Evolutionary conservation across 2,113 vertebrate genomes (phyloP), one percentile per base, ranked within the genome.

Genomic region (Conger conger): DNA sequence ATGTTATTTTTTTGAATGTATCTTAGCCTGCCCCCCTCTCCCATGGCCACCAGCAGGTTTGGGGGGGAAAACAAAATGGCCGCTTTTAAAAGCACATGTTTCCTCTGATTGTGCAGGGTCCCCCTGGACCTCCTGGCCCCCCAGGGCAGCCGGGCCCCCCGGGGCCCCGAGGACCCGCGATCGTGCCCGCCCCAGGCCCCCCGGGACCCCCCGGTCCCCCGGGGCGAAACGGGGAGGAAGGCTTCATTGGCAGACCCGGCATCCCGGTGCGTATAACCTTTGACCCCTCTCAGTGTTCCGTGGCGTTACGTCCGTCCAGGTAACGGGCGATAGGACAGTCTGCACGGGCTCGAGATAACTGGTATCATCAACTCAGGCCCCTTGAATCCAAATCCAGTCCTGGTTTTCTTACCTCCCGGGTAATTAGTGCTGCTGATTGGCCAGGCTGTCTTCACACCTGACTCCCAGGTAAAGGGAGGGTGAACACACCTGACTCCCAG

Each of bases 91-190:
- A 84, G 16, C 35, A 23, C 3, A 1, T 80, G 16, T 38, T 78
- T 87, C 42, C 27, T 68, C 80, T 38, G 3, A 8, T 33, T 53
- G 16, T 54, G 7, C 78, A 98, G 97, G 97, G 97, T 87, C 93
- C 92, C 40, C 96, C 96, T 0, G 97, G 97, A 1, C 96, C 92
- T 30, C 96, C 97, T 0, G 97, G 97, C 0, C 96, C 95, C 82
- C 96, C 96, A 0, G 97, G 96, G 82, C 92, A 93, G 84, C 97
- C 96, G 76, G 96, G 94, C 81, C 93, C 93, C 0, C 88, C 92
- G 63, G 92, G 91, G 83, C 54, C 84, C 57, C 57, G 80, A 9
- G 42, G 63, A 45, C 82, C 90, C 86, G 87, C 90, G 86, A 86
- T 83, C 3, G 88, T 78, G 53, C 15, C 84, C 0, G 30, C 86